Conservation (phyloP, 2,113 vertebrate species). For the Microcebus ravelobensis region DNA sequence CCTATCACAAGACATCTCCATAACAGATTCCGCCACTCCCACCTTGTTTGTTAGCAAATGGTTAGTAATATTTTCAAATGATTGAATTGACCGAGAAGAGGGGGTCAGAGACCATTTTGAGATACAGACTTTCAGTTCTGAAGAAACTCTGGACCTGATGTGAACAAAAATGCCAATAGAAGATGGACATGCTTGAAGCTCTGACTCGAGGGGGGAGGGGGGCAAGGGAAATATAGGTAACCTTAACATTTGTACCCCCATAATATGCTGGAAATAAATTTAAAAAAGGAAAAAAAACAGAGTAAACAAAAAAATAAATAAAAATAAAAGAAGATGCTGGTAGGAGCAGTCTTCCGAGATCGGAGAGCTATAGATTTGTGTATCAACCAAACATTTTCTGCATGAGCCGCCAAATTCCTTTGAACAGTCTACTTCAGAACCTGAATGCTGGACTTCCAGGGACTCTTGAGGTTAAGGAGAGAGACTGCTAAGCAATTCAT, state of each 20-base stretch:
- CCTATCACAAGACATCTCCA: background rate
- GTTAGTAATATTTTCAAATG: background rate
- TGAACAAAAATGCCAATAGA: background rate
- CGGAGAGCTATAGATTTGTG: background rate
- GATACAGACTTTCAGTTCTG: background rate
- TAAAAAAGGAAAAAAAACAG: too few species aligned
- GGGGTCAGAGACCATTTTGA: background rate
- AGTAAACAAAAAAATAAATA: too few species aligned
- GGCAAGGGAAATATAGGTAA: too few species aligned
- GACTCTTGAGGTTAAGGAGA: background rate
- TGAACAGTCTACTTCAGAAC: background rate
- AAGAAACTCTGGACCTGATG: background rate
- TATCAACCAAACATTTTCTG: background rate
- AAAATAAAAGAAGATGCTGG: background rate
- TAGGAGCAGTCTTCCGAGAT: background rate
- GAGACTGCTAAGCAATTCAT: background rate
- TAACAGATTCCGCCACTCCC: background rate
- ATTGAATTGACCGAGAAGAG: background rate
- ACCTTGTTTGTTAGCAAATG: background rate
- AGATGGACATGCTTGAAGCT: background rate
- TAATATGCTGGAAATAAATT: too few species aligned
- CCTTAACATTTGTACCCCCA: too few species aligned
- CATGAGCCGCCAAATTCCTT: background rate
- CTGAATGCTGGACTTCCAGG: background rate
- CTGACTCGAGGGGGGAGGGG: too few species aligned